These are phyloP conservation scores for Xenotilapia longispinis DNA, from an alignment of 2,113 vertebrate species.

Conservation along the genomic window DNA sequence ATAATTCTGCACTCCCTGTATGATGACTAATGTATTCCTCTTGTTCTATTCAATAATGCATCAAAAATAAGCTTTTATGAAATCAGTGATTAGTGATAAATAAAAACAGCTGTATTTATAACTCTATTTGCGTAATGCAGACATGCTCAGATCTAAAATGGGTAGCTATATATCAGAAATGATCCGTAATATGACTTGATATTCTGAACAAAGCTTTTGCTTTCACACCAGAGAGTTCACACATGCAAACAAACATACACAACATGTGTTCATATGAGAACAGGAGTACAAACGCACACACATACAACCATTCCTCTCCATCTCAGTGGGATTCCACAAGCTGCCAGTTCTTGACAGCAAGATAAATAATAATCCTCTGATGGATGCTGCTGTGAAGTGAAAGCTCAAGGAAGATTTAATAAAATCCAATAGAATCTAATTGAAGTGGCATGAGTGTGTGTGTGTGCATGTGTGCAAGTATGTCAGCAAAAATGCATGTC, in stretches of 20 bases:
- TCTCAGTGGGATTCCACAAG: constrained; percentile 18
- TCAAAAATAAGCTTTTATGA: neutral
- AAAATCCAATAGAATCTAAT: constrained; percentile 70
- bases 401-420: constrained; percentile 70
- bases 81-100: neutral
- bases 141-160: neutral
- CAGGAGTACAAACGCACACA: neutral
- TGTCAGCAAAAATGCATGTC: neutral
- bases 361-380: constrained; percentile 69
- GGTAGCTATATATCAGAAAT: neutral
- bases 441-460: constrained; percentile 33
- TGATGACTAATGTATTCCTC: neutral
- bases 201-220: neutral
- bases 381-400: constrained; percentile 59
- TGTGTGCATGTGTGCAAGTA: neutral
- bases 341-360: constrained; percentile 61
- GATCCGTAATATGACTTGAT: neutral
- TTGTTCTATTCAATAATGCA: neutral
- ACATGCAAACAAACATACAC: neutral
- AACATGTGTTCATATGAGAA: neutral
- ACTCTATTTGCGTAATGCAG: constrained; percentile 21
- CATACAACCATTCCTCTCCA: neutral
- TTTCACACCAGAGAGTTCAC: neutral
- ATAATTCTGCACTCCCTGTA: no score
- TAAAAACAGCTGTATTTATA: constrained; percentile 25